phyloP scores from a whole-genome alignment of 1,140 invertebrate species.

The Bombus turneri region DNA sequence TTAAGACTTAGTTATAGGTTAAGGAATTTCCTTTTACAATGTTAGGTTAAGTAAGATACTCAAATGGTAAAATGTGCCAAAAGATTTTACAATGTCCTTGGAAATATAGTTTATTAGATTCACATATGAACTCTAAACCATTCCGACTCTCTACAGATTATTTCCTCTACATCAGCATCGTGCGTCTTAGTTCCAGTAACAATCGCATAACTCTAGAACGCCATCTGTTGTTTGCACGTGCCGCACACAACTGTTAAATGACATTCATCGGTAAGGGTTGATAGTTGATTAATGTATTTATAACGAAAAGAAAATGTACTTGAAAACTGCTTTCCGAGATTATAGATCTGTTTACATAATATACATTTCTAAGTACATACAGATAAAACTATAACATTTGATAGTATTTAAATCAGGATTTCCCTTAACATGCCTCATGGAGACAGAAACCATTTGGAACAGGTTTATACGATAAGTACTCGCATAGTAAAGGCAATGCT shows the following conservation, averaged over 20 bases:
- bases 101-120: too few relatives aligned
- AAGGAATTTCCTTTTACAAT: too few relatives aligned
- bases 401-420: not conserved
- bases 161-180: not conserved
- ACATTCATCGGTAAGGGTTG: not conserved
- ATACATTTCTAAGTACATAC: not conserved
- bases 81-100: too few relatives aligned
- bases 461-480: not conserved
- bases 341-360: not conserved
- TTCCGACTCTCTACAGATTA: not conserved
- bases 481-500: not conserved
- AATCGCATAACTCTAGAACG: not conserved
- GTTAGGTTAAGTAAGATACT: too few relatives aligned
- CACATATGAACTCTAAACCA: not conserved
- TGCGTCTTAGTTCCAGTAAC: too few relatives aligned
- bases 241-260: not conserved
- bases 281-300: not conserved
- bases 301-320: not conserved
- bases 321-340: not conserved
- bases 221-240: slow-evolving; percentile 2
- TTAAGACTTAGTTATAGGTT: too few relatives aligned
- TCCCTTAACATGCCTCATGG: not conserved
- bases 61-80: too few relatives aligned
- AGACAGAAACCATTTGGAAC: not conserved
- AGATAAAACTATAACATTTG: not conserved